phyloP scores from a whole-genome alignment of 2,888 invertebrate species.

The Oscheius sp. region DNA sequence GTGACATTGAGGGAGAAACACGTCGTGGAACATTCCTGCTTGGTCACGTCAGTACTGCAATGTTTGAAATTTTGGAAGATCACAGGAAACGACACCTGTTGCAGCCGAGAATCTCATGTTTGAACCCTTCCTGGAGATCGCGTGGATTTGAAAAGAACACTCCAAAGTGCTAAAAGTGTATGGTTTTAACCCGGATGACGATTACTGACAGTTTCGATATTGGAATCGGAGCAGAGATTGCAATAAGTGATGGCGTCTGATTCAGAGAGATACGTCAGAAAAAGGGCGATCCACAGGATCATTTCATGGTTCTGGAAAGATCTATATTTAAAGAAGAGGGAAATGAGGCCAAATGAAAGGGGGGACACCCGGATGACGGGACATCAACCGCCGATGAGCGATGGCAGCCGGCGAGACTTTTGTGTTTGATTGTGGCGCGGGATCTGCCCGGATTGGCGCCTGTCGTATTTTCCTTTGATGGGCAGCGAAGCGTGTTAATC shows the following conservation, averaged over 20 bases:
- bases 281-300: constrained; percentile 36
- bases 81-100: not conserved
- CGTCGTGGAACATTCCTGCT: constrained; percentile 43
- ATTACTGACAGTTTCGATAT: constrained; percentile 45
- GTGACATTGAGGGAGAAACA: constrained; percentile 53
- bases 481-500: constrained; percentile 3
- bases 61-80: not conserved
- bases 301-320: constrained; percentile 16
- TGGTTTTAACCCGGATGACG: not conserved
- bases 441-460: constrained; percentile 27
- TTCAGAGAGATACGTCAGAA: constrained; percentile 17
- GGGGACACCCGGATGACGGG: constrained; percentile 15
- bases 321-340: constrained; percentile 16
- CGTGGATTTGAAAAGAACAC: constrained; percentile 53
- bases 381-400: constrained; percentile 19
- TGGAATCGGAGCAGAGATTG: constrained; percentile 47
- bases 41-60: constrained; percentile 37
- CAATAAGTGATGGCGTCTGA: constrained; percentile 40
- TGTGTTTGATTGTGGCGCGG: not conserved
- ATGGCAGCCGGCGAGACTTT: constrained; percentile 19
- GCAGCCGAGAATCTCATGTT: constrained; percentile 12
- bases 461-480: constrained; percentile 7
- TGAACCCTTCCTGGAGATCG: constrained; percentile 46
- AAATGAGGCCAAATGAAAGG: constrained; percentile 18
- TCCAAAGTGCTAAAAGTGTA: constrained; percentile 50